Evolutionary conservation across 1,140 invertebrate species (phyloP).

Genomic region (Cephus cinctus): DNA sequence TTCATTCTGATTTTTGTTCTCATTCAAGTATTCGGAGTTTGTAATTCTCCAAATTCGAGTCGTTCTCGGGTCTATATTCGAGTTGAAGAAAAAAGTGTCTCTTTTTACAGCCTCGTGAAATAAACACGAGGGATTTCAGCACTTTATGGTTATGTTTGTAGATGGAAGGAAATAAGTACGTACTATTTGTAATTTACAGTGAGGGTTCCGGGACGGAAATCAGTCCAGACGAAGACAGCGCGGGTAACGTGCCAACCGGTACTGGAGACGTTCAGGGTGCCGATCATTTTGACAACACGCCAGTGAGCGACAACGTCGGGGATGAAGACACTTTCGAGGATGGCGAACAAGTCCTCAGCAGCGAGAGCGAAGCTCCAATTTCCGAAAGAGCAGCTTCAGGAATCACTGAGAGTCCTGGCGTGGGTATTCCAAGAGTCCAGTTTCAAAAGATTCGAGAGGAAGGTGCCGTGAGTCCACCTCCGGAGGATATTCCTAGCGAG

Average conservation of each 20-base stretch:
- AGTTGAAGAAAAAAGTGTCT: too few species aligned
- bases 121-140: too few species aligned
- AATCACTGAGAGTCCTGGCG: constrained; percentile 35
- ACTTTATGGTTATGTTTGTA: too few species aligned
- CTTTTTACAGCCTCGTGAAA: too few species aligned
- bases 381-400: constrained; percentile 52
- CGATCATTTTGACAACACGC: neutral
- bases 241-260: constrained; percentile 16
- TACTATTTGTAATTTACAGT: too few species aligned
- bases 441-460: constrained; percentile 52
- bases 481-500: constrained; percentile 23
- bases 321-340: constrained; percentile 17
- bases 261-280: constrained; percentile 17
- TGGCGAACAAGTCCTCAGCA: constrained; percentile 27
- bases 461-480: constrained; percentile 20
- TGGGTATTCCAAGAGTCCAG: constrained; percentile 51
- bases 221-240: constrained; percentile 38
- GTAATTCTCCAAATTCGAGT: too few species aligned
- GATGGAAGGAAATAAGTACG: too few species aligned
- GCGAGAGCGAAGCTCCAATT: constrained; percentile 50
- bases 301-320: constrained; percentile 18
- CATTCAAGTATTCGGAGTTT: too few species aligned
- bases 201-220: constrained; percentile 46
- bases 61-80: too few species aligned
- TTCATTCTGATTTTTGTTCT: too few species aligned